phyloP scores from a whole-genome alignment of 1,140 invertebrate species.

The Paramacrobiotus metropolitanus region DNA sequence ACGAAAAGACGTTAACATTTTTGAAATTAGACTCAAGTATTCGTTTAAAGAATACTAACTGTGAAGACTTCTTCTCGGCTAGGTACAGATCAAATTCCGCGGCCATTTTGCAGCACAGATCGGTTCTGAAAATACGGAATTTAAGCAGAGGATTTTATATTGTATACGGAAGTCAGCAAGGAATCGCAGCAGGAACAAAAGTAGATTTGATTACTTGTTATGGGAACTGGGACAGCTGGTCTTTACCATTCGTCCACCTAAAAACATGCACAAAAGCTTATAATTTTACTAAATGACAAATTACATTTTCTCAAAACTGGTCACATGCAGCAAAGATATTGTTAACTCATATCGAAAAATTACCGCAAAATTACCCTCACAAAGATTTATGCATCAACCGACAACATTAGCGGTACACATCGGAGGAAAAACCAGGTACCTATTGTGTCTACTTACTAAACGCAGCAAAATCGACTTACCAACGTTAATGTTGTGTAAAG shows the following conservation, averaged over 20 bases:
- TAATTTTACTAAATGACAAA: too few species aligned
- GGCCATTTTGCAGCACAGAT: slow-evolving; percentile 86
- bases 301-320: too few species aligned
- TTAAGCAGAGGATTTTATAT: slow-evolving; percentile 6
- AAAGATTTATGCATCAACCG: too few species aligned
- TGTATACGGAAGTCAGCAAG: background rate
- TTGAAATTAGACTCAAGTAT: too few species aligned
- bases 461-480: too few species aligned
- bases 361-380: too few species aligned
- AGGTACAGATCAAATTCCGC: slow-evolving; percentile 78
- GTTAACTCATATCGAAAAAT: too few species aligned
- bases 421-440: too few species aligned
- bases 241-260: slow-evolving; percentile 39
- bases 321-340: too few species aligned
- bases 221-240: slow-evolving; percentile 80
- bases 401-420: too few species aligned
- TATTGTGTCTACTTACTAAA: too few species aligned
- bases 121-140: slow-evolving; percentile 34
- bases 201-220: slow-evolving; percentile 30
- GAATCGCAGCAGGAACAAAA: background rate
- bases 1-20: background rate
- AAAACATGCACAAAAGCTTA: too few species aligned
- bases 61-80: slow-evolving; percentile 15
- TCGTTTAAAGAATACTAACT: background rate
- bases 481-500: background rate